Conservation (phyloP, 1,140 invertebrate species). For the Palaemon carinicauda region DNA sequence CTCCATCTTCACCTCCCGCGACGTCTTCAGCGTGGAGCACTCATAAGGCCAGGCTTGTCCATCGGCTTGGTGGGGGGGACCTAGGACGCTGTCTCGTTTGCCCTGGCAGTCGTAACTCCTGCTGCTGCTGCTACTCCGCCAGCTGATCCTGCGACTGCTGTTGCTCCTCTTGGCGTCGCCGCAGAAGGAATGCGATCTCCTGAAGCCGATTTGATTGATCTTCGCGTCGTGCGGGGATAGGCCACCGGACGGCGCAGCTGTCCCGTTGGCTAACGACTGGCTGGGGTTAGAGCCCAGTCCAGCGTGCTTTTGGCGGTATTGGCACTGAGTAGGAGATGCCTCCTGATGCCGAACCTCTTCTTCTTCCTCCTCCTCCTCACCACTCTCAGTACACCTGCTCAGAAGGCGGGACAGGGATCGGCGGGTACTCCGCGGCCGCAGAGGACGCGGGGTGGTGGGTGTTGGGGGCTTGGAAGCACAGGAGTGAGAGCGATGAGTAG, state of each 20-base stretch:
- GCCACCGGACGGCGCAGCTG: neutral
- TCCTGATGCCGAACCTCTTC: neutral
- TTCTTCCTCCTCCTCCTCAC: conserved; percentile 26
- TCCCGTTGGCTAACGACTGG: neutral
- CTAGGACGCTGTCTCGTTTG: neutral
- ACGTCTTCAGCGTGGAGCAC: conserved; percentile 56
- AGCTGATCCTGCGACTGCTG: neutral
- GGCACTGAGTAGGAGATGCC: neutral
- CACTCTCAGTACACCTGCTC: conserved; percentile 28
- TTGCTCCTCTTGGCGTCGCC: neutral
- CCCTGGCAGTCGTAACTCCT: neutral
- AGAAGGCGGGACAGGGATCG: conserved; percentile 43
- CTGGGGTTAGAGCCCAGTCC: neutral
- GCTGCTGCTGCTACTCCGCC: conserved; percentile 32
- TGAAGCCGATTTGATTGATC: conserved; percentile 35
- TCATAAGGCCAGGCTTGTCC: conserved; percentile 21
- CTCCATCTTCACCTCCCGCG: conserved; percentile 60
- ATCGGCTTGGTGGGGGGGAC: neutral
- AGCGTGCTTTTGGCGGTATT: neutral
- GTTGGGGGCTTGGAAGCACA: too few relatives aligned
- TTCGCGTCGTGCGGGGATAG: conserved; percentile 17
- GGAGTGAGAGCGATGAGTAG: neutral
- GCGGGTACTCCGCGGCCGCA: neutral
- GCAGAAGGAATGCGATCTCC: conserved; percentile 41
- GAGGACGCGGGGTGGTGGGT: neutral